phyloP scores from a whole-genome alignment of 2,888 invertebrate genomes.

The Lobophora halterata region DNA sequence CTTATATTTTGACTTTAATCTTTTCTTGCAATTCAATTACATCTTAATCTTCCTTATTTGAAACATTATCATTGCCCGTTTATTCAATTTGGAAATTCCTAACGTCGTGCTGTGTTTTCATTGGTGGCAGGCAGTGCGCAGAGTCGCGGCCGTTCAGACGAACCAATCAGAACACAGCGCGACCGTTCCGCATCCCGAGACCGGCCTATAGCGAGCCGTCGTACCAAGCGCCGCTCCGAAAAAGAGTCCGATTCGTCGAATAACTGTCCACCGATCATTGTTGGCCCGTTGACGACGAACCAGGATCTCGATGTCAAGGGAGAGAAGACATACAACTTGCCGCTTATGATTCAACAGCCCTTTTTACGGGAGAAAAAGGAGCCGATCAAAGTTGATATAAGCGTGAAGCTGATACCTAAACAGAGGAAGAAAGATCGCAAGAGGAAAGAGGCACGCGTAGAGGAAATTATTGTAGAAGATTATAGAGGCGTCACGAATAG shows the following conservation, averaged over 20 bases:
- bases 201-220: slow-evolving; percentile 55
- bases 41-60: slow-evolving; percentile 24
- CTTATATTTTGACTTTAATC: slow-evolving; percentile 33
- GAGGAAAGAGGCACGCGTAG: slow-evolving; percentile 52
- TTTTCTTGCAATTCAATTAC: slow-evolving; percentile 32
- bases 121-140: slow-evolving; percentile 80
- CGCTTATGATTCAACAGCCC: slow-evolving; percentile 80
- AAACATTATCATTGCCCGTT: slow-evolving; percentile 70
- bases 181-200: slow-evolving; percentile 70
- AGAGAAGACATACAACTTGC: slow-evolving; percentile 71
- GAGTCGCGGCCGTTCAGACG: slow-evolving; percentile 77
- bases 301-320: slow-evolving; percentile 72
- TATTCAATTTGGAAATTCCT: slow-evolving; percentile 49
- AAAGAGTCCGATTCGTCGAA: slow-evolving; percentile 82
- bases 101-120: slow-evolving; percentile 81
- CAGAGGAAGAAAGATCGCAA: slow-evolving; percentile 69
- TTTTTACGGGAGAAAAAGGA: slow-evolving; percentile 83
- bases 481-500: slow-evolving; percentile 62
- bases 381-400: slow-evolving; percentile 89
- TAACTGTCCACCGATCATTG: slow-evolving; percentile 70
- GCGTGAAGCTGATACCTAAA: slow-evolving; percentile 87
- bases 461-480: slow-evolving; percentile 54
- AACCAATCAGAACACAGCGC: slow-evolving; percentile 81
- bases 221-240: slow-evolving; percentile 73
- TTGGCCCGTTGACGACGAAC: slow-evolving; percentile 75